Base-by-base conservation (phyloP, 2,888 invertebrate species). In the Pelosia muscerda region DNA sequence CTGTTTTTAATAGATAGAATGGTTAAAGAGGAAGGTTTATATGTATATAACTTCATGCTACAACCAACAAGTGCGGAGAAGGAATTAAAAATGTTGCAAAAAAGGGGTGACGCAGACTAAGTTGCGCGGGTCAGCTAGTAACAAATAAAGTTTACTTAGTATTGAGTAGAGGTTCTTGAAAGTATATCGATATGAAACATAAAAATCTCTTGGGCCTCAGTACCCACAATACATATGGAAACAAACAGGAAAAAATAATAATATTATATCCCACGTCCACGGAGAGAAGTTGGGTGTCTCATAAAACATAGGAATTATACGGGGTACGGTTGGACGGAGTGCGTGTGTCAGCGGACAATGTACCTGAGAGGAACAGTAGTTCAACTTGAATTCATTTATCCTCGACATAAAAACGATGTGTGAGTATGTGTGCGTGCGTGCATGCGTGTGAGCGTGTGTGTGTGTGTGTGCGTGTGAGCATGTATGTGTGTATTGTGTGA, bases 221-320 rank as follows among this genome's bases (percentile, higher is more conserved):
- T 75, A 75, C 68, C 56, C 68, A 68, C 69, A 77, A 64, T 72
- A 75, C 65, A 78, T 72, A 78, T 73, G 75, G 68, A 68, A 63
- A 71, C 64, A 75, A 77, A 77, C 60, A 62, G 65, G 61, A 61
- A 59, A 78, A 77, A 75, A 75, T 75, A 75, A 77, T 77, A 80
- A 69, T 70, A 80, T 79, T 77, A 73, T 66, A 68, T 71, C 34
- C 53, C 54, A 22, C 55, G 49, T 68, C 13, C 49, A 62, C 26
- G 61, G 54, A 69, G 66, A 54, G 61, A 54, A 62, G 49, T 11
- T 2, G 64, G 25, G 65, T 63, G 55, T n/a, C 68, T 66, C 81
- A 71, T 81, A 81, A 81, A 79, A 68, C 72, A 77, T 59, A 72
- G 72, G 72, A 77, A 81, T 77, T 79, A 79, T 81, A 73, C 75